Base-by-base conservation (phyloP, 2,113 vertebrate species). In the Stomatorhinus ivindoensis region DNA sequence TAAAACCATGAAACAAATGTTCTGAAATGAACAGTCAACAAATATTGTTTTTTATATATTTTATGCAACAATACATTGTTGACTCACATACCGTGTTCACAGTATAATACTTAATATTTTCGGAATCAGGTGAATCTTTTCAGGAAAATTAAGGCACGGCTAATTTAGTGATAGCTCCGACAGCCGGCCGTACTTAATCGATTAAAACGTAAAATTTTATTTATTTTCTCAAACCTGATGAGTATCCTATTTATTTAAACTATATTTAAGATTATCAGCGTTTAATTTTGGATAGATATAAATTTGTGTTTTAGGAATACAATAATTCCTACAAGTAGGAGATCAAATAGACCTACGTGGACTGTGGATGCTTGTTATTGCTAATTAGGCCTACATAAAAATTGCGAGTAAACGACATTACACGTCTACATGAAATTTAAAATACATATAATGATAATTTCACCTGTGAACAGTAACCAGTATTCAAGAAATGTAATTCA, bases 1-100 rank as follows among this genome's bases (percentile, higher is more conserved):
- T 95, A 94, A 94, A 91, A 89, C 61, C 82, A 85, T 73, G 82
- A 39, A 55, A 86, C 44, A 47, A 89, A 89, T 53, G 24, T 48
- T 80, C 65, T 7, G 35, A 50, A 31, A 58, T 35, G 24, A 84
- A 55, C 35, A 89, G 39, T 84, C 35, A 31, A 89, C 80, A 85
- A 61, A 89, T 89, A 19, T 84, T 61, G 65, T 39, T 85, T 55
- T 24, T 87, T 61, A 61, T 61, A 61, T 42, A 65, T 46, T 61
- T 61, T 65, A 39, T 44, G 35, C 85, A 50, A 27, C 24, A 31
- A 53, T 51, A 86, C 15, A 86, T 44, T 42, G 35, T 61, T 65
- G 19, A 24, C 8, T 87, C 27, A 9, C 58, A 46, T 87, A 44
- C 10, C 35, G 31, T 51, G 8, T 35, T 86, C 31, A 50, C 5